Conservation (phyloP, 2,797 vertebrate species). For the Thripadectes ignobilis region DNA sequence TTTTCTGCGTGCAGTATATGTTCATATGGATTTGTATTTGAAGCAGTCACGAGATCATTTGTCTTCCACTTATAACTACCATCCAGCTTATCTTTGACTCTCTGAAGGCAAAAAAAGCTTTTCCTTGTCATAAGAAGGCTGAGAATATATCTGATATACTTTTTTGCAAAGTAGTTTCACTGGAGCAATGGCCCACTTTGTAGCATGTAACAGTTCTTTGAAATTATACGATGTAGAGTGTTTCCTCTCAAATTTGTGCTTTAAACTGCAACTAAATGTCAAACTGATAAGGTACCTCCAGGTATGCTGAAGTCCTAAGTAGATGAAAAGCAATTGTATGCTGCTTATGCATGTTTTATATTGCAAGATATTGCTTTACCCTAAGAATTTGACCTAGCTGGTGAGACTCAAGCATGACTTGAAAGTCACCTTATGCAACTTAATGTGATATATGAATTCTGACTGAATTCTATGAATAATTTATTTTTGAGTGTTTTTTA, state of each 20-base stretch:
- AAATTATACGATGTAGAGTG: neutral
- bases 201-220: neutral
- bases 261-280: neutral
- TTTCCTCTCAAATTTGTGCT: neutral
- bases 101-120: neutral
- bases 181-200: neutral
- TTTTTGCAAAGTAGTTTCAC: neutral
- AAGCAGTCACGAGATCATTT: neutral
- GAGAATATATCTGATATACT: neutral
- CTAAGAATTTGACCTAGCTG: slow-evolving; percentile 6
- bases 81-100: neutral
- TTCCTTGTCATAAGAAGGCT: neutral
- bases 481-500: slow-evolving; percentile 24
- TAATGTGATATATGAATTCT: slow-evolving; percentile 25
- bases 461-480: slow-evolving; percentile 36
- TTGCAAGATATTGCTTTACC: neutral
- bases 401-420: neutral
- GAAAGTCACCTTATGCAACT: slow-evolving; percentile 7
- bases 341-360: neutral
- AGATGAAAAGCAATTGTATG: neutral
- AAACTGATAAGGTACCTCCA: neutral
- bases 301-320: neutral
- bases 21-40: neutral
- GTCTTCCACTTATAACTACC: neutral
- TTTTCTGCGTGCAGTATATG: neutral